Evolutionary conservation across 2,113 vertebrate genomes (phyloP), one percentile per base, ranked within the genome.

Genomic region (Lota lota): DNA sequence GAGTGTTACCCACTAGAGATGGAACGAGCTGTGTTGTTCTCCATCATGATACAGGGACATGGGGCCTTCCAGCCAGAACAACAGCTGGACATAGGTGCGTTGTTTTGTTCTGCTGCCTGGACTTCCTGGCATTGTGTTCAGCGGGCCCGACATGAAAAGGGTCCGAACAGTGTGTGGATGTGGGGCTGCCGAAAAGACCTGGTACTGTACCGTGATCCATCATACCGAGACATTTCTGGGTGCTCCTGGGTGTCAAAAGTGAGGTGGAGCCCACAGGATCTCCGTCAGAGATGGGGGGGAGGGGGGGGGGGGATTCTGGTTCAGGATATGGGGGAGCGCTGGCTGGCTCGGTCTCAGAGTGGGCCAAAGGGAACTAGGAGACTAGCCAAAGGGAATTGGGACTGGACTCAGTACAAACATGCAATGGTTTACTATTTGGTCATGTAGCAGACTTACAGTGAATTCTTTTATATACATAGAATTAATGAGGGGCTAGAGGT

Each of bases 291-390:
- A 66, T 78, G 75, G 73, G 76, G 83, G 81, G 67, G 79, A 75
- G 73, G 89, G 90, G 85, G 88, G 87, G 88, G 84, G 75, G 79
- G 78, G 85, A 14, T 3, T 87, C 90, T 90, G 36, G 85, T 88
- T 77, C 75, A 68, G 78, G 78, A 78, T 58, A 70, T 21, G 22
- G 63, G 59, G 53, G 67, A 28, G 62, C 5, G 2, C 67, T 75
- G 75, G 72, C 50, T 72, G 68, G 61, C 74, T 76, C 77, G 72
- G 69, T 74, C 57, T 68, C 72, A 74, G 83, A 77, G 78, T 76
- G 83, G 77, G 54, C 83, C 83, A 88, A 83, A 87, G 81, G 79
- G 79, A 75, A 70, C 84, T 86, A 82, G 79, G 77, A 75, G 72
- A 72, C 17, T 79, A 83, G 79, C 82, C 81, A 90, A 81, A 87